Evolutionary conservation across 1,140 invertebrate species (phyloP), one percentile per base, ranked within the genome.

Genomic region (Microplitis demolitor): DNA sequence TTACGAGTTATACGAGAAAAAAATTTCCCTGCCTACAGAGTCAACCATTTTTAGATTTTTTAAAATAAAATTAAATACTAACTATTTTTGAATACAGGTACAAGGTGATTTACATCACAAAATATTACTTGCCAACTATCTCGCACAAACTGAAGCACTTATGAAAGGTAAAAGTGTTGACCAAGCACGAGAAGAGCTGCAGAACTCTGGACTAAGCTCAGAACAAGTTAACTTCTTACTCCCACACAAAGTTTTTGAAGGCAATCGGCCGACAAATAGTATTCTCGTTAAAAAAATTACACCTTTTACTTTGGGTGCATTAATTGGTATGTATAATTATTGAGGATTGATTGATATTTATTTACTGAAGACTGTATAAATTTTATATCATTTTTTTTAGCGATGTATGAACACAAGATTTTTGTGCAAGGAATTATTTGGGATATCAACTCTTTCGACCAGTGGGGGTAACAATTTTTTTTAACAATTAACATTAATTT

Each of bases 371-470:
- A 11, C 31, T 35, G 4, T 31, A 51, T 70, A 39, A 37, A n/a
- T n/a, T 68, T 9, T 6, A 11, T 16, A 58, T 54, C 3, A 34
- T 64, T 81, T 82, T 79, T 91, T 91, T 37, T 86, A 97, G 96
- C 95, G 24, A 91, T 97, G 84, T 99, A 99, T 85, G 98, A 99
- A 86, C 97, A 98, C 84, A 99, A 99, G 88, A 99, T 99, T 78
- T 99, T 99, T 88, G 92, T 94, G 2, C 98, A 99, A 88, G 98
- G 98, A 70, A 91, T 98, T 13, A 97, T 99, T 79, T 99, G 98
- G 98, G 95, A 98, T 85, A 98, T 99, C 80, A 99, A 99, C 87
- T 99, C 98, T 0, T 99, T 94, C 87, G 98, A 99, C 89, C 98
- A 99, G 86, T 99, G 98, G 97, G 98, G 98, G 94, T 95, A 89